Conservation (phyloP, 2,113 vertebrate genomes). For the Mus spicilegus region DNA sequence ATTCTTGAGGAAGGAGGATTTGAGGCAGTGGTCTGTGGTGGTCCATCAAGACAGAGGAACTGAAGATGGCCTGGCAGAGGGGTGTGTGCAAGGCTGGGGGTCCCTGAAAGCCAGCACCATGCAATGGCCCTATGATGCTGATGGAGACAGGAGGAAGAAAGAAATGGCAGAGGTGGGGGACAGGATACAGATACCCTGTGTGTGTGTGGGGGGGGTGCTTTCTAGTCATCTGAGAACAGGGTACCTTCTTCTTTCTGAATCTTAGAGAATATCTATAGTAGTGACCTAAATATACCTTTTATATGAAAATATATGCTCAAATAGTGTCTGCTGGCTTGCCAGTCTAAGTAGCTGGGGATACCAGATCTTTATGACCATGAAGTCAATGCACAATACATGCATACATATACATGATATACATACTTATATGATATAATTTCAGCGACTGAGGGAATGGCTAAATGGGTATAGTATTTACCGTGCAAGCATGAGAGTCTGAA, state of each 20-base stretch:
- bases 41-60: slow-evolving; percentile 70
- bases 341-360: background rate
- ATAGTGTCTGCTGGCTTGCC: background rate
- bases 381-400: background rate
- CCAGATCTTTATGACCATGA: background rate
- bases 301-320: fast-evolving
- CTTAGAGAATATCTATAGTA: too few species aligned
- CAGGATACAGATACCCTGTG: fast-evolving
- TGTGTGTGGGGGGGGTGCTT: background rate
- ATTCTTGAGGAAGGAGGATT: slow-evolving; percentile 40
- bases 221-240: too few species aligned
- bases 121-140: slow-evolving; percentile 43
- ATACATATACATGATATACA: background rate
- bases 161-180: too few species aligned
- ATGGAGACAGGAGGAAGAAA: background rate
- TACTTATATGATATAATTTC: background rate
- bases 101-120: slow-evolving; percentile 38
- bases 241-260: background rate
- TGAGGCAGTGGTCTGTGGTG: slow-evolving; percentile 57
- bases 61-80: slow-evolving; percentile 69
- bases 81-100: slow-evolving; percentile 61
- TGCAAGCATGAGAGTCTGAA: background rate
- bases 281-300: background rate
- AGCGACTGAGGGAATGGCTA: background rate
- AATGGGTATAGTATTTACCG: background rate